Conservation (phyloP, 2,888 invertebrate genomes). For the Torymus texanus region DNA sequence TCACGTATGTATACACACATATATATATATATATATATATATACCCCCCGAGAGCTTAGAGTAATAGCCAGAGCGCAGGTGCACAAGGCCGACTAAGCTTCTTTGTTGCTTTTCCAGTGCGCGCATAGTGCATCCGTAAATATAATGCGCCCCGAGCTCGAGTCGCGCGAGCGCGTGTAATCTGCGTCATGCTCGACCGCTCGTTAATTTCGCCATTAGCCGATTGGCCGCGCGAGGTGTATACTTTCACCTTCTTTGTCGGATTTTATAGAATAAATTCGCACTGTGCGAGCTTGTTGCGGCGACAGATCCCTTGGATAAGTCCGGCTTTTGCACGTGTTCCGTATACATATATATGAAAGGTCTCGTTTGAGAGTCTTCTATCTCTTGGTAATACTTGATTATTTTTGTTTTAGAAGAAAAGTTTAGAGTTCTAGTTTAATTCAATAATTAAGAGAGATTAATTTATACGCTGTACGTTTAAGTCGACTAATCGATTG, state of each 20-base stretch:
- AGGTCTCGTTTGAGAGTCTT: too few relatives aligned
- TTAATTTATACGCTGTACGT: too few relatives aligned
- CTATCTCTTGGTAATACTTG: too few relatives aligned
- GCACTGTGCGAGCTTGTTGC: background rate
- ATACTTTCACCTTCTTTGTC: slow-evolving; percentile 48
- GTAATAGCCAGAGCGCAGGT: slow-evolving; percentile 41
- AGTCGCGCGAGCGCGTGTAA: background rate
- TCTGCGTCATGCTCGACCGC: slow-evolving; percentile 45
- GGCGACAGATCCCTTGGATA: too few relatives aligned
- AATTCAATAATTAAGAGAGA: background rate
- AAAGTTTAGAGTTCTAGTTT: slow-evolving; percentile 3
- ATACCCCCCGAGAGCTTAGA: slow-evolving; percentile 13
- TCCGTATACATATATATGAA: too few relatives aligned
- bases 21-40: background rate
- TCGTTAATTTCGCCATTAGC: slow-evolving; percentile 53
- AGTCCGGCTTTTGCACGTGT: too few relatives aligned
- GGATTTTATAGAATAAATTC: slow-evolving; percentile 38
- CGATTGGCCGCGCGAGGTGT: slow-evolving; percentile 33
- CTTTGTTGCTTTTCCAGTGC: slow-evolving; percentile 38
- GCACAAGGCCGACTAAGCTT: slow-evolving; percentile 39
- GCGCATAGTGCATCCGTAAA: slow-evolving; percentile 9
- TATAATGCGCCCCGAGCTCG: background rate
- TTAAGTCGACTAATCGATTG: too few relatives aligned
- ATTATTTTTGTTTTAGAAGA: too few relatives aligned
- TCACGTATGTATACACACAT: background rate